These are phyloP conservation scores for Abscondita cerata DNA, from an alignment of 2,888 invertebrate genomes.

Conservation along the genomic window DNA sequence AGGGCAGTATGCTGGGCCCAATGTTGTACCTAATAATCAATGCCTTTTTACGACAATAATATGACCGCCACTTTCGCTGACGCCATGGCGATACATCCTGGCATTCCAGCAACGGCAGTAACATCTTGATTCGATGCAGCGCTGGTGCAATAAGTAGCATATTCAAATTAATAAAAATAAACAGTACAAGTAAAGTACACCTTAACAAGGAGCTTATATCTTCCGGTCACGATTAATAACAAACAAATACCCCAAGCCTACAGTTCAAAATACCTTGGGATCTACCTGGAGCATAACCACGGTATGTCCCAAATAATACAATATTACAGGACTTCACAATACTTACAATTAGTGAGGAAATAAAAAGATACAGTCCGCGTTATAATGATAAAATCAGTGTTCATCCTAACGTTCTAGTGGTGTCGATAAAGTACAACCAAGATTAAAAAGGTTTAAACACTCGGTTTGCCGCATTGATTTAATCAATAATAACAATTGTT, in stretches of 20 bases:
- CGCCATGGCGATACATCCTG: neutral
- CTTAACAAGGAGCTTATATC: neutral
- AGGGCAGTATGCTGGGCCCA: no score
- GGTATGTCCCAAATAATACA: neutral
- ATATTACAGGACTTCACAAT: constrained; percentile 13
- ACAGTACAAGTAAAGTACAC: no score
- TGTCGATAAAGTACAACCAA: constrained; percentile 10
- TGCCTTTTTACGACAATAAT: neutral
- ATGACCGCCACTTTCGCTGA: neutral
- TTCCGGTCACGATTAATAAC: neutral
- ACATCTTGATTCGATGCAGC: neutral
- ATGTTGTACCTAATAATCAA: no score
- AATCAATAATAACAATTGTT: neutral
- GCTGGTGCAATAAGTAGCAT: neutral
- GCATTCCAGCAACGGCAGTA: neutral
- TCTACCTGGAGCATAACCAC: neutral
- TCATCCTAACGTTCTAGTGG: constrained; percentile 20
- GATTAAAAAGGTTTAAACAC: constrained; percentile 15
- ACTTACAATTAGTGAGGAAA: constrained; percentile 17
- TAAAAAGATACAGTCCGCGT: constrained; percentile 17
- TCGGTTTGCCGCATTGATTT: no score
- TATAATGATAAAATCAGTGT: constrained; percentile 15
- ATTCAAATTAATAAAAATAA: neutral
- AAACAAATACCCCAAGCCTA: no score
- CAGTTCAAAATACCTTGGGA: no score